phyloP scores from a whole-genome alignment of 2,888 invertebrate genomes.

The Lepidocyrtoides sp. region DNA sequence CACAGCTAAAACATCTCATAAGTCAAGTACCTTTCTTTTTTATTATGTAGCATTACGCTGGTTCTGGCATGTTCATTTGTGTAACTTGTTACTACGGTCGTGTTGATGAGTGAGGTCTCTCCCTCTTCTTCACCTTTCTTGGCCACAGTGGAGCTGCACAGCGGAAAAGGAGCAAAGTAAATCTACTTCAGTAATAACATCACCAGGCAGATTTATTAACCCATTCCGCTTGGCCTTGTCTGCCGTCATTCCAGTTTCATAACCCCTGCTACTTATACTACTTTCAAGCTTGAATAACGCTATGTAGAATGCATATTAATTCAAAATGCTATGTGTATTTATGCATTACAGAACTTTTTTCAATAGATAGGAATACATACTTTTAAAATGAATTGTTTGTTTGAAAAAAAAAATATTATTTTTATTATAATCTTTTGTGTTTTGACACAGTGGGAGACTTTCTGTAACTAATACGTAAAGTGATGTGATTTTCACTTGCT shows the following conservation, averaged over 20 bases:
- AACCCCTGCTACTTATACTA: neutral
- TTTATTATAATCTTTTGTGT: constrained; percentile 6
- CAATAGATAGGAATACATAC: neutral
- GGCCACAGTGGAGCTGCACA: constrained; percentile 34
- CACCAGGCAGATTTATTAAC: constrained; percentile 3
- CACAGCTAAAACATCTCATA: constrained; percentile 40
- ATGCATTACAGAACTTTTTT: neutral
- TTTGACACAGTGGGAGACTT: constrained; percentile 38
- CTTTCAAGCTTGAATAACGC: neutral
- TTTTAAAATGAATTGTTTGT: neutral
- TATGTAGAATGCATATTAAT: neutral
- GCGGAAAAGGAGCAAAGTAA: constrained; percentile 17
- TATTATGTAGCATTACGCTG: neutral
- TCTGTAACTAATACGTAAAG: constrained; percentile 57
- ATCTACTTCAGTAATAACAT: neutral
- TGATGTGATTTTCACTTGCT: neutral
- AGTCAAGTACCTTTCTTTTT: neutral
- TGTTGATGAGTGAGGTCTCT: neutral
- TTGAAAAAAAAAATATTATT: neutral
- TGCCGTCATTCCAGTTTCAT: neutral
- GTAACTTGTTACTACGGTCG: neutral
- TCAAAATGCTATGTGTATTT: neutral
- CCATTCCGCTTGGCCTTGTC: neutral
- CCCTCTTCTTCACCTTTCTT: neutral
- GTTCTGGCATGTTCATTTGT: neutral